Evolutionary conservation across 2,797 vertebrate species (phyloP).

Genomic region (Pseudomugil gertrudae): DNA sequence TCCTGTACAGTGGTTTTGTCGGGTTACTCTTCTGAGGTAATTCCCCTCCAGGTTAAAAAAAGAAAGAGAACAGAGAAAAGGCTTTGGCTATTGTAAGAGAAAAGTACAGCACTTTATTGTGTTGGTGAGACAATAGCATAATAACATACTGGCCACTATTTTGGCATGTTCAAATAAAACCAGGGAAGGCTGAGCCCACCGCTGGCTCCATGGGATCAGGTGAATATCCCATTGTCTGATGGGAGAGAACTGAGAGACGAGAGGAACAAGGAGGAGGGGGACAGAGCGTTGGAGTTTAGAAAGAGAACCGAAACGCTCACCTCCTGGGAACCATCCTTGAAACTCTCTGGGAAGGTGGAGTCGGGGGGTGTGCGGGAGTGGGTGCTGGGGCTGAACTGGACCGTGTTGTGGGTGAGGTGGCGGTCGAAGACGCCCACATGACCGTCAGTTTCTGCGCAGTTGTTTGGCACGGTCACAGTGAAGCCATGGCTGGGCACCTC

Average conservation of each 20-base stretch:
- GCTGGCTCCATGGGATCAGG: conserved; percentile 78
- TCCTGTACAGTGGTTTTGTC: conserved; percentile 71
- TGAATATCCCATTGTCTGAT: conserved; percentile 79
- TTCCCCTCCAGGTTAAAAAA: conserved; percentile 77
- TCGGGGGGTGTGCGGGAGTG: conserved; percentile 92
- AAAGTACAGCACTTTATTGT: conserved; percentile 88
- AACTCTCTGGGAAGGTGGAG: conserved; percentile 94
- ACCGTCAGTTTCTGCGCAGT: conserved; percentile 84
- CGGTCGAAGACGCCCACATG: conserved; percentile 88
- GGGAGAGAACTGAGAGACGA: conserved; percentile 70
- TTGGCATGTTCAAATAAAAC: conserved; percentile 87
- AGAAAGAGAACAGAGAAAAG: conserved; percentile 76
- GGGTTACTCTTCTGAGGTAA: conserved; percentile 77
- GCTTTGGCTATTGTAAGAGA: conserved; percentile 83
- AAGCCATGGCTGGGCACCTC: conserved; percentile 89
- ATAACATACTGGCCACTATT: conserved; percentile 86
- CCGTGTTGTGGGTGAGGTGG: conserved; percentile 80
- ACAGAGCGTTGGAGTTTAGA: conserved; percentile 45
- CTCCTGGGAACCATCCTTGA: conserved; percentile 94
- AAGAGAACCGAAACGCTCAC: conserved; percentile 77
- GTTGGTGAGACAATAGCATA: conserved; percentile 86
- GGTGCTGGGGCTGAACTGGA: conserved; percentile 88
- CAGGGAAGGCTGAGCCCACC: conserved; percentile 80
- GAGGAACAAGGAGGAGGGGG: conserved; percentile 33
- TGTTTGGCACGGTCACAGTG: conserved; percentile 88